Conservation (phyloP, 2,888 invertebrate species). For the Drosophila suboccidentalis region DNA sequence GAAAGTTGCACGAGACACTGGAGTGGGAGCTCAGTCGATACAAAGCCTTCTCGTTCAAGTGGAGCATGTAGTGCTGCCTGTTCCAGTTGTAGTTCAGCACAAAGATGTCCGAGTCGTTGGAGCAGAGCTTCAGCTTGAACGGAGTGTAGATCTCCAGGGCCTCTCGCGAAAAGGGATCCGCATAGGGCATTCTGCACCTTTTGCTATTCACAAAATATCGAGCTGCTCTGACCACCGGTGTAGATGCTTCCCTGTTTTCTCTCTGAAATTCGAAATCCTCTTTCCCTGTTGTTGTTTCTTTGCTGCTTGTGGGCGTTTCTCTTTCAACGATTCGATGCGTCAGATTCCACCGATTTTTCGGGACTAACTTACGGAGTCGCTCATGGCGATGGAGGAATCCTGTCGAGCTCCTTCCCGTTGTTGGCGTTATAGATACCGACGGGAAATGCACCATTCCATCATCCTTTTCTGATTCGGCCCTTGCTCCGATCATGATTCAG, state of each 20-base stretch:
- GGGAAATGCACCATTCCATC: neutral
- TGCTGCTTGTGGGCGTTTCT: too few relatives aligned
- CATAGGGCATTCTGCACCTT: slow-evolving; percentile 87
- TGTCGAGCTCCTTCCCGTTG: neutral
- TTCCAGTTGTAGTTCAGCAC: slow-evolving; percentile 25
- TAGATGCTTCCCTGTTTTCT: neutral
- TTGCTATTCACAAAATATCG: slow-evolving; percentile 85
- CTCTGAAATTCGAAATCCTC: too few relatives aligned
- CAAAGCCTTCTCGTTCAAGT: slow-evolving; percentile 2
- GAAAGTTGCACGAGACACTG: slow-evolving; percentile 34
- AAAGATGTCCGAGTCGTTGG: slow-evolving; percentile 24
- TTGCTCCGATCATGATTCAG: slow-evolving; percentile 16
- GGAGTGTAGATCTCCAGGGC: slow-evolving; percentile 11
- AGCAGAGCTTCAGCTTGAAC: slow-evolving; percentile 28
- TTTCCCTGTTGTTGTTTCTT: neutral
- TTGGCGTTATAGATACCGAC: neutral
- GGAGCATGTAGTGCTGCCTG: slow-evolving; percentile 27
- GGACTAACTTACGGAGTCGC: neutral
- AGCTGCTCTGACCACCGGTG: neutral
- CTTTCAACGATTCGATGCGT: neutral
- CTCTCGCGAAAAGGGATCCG: slow-evolving; percentile 44
- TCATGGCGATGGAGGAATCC: neutral
- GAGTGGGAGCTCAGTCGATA: neutral
- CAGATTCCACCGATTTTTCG: neutral
- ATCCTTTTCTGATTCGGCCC: fast-evolving